Conservation (phyloP, 2,797 vertebrate species). For the Lepidocolaptes lacrymiger region DNA sequence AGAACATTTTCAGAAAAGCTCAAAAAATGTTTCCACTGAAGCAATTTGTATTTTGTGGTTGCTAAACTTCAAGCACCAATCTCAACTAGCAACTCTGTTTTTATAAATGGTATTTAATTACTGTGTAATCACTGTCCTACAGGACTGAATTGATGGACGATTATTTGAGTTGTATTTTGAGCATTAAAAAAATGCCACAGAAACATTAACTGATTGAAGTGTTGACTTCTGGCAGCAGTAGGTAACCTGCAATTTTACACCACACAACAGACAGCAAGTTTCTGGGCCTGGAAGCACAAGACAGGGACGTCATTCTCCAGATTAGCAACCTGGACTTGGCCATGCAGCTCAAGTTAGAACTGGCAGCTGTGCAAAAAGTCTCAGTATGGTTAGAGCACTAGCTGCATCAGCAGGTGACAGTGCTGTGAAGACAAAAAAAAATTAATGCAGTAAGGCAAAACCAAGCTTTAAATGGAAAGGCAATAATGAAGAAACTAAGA, state of each 20-base stretch:
- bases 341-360: constrained; percentile 60
- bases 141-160: neutral
- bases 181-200: neutral
- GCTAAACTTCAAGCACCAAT: neutral
- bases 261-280: constrained; percentile 30
- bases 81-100: neutral
- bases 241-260: constrained; percentile 43
- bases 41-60: neutral
- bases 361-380: constrained; percentile 71
- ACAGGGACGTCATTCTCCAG: constrained; percentile 74
- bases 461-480: constrained; percentile 58
- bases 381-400: neutral
- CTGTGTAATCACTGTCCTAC: neutral
- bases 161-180: constrained; percentile 21
- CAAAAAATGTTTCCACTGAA: neutral
- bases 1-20: neutral
- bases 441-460: constrained; percentile 61
- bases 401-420: constrained; percentile 62
- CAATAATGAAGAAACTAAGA: constrained; percentile 60
- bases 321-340: constrained; percentile 72
- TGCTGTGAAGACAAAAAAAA: constrained; percentile 50
- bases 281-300: constrained; percentile 57
- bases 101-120: constrained; percentile 25
- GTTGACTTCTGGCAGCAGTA: constrained; percentile 53
- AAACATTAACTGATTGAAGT: constrained; percentile 10